Evolutionary conservation across 2,888 invertebrate species (phyloP).

Genomic region (Xiphydria camelus): DNA sequence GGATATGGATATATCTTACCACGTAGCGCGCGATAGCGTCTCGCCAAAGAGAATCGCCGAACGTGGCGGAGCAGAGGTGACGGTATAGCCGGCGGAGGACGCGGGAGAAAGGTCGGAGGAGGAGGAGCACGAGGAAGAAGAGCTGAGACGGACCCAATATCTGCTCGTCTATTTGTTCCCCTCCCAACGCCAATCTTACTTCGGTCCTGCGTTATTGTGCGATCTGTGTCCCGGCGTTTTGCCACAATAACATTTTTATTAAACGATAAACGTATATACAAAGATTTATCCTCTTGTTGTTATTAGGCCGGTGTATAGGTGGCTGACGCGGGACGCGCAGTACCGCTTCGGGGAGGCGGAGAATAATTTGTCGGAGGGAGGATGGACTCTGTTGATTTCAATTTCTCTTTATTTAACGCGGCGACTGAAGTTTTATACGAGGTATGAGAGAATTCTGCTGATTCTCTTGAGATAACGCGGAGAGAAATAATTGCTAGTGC

Average conservation of each 20-base stretch:
- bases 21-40: constrained; percentile 12
- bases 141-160: constrained; percentile 42
- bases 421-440: too few species aligned
- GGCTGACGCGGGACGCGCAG: too few species aligned
- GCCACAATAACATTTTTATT: constrained; percentile 46
- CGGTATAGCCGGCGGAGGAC: neutral
- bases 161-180: constrained; percentile 33
- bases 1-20: constrained; percentile 29
- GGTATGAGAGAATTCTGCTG: too few species aligned
- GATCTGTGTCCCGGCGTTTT: constrained; percentile 25
- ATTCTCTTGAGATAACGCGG: too few species aligned
- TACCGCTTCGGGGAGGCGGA: too few species aligned
- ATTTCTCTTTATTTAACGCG: too few species aligned
- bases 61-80: constrained; percentile 17
- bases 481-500: too few species aligned
- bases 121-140: constrained; percentile 2
- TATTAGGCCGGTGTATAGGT: too few species aligned
- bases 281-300: too few species aligned
- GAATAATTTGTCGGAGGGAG: too few species aligned
- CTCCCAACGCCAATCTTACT: constrained; percentile 21
- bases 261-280: constrained; percentile 38
- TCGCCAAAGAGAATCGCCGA: constrained; percentile 13
- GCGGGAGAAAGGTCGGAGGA: neutral
- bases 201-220: constrained; percentile 32
- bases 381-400: too few species aligned